Percentiles rank a stretch among this genome's conserved stretches.
Evolutionary conservation across 2,113 vertebrate species (phyloP).

Genomic region (Chloebia gouldiae): DNA sequence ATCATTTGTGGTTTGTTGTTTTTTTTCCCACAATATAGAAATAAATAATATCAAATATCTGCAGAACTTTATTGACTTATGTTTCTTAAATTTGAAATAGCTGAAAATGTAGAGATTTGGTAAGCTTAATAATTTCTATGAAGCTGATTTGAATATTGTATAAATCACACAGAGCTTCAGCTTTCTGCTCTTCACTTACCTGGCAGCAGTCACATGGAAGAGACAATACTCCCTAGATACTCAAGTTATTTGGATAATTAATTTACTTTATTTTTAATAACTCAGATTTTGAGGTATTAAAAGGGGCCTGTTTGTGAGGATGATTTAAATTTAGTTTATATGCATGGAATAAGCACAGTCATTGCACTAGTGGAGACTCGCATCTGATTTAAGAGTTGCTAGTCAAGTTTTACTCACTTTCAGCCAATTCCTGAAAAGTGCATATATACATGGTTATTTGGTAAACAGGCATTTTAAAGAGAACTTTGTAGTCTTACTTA

Average conservation of each 20-base stretch:
- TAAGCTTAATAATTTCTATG: neutral
- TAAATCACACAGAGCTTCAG: neutral
- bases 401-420: neutral
- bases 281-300: neutral
- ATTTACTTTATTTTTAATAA: neutral
- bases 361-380: neutral
- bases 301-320: neutral
- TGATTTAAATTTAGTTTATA: neutral
- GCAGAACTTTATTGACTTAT: neutral
- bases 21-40: neutral
- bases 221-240: neutral
- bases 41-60: neutral
- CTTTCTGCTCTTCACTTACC: neutral
- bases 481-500: neutral
- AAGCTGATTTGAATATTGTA: neutral
- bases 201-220: neutral
- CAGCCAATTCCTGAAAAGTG: neutral
- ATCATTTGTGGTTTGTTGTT: neutral
- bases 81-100: neutral
- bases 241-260: neutral
- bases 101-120: neutral
- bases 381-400: neutral
- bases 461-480: neutral
- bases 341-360: neutral
- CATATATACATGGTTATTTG: neutral